phyloP scores from a whole-genome alignment of 2,888 invertebrate genomes.

The Eristalinus aeneus region DNA sequence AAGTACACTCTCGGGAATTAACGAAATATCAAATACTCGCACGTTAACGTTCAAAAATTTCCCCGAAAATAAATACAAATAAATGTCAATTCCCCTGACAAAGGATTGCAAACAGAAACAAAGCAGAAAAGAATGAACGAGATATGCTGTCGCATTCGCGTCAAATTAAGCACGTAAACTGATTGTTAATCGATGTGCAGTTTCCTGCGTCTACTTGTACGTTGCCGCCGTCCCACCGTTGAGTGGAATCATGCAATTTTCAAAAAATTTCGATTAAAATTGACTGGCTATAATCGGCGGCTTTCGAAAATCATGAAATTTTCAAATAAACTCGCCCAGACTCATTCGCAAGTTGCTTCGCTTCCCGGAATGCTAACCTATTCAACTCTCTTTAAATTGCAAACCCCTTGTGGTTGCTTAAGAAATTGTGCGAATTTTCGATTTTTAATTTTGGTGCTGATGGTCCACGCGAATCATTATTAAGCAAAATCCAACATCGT shows the following conservation, averaged over 20 bases:
- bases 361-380: too few species aligned
- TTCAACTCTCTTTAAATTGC: too few species aligned
- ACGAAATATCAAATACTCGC: not conserved
- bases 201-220: not conserved
- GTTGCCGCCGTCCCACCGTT: not conserved
- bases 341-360: too few species aligned
- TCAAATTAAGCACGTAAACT: slow-evolving; percentile 41
- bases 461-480: not conserved
- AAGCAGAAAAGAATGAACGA: not conserved
- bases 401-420: too few species aligned
- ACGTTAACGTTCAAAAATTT: not conserved
- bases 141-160: not conserved
- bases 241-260: too few species aligned
- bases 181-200: slow-evolving; percentile 21
- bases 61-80: not conserved
- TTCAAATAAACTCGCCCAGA: too few species aligned
- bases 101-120: not conserved
- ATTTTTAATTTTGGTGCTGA: too few species aligned
- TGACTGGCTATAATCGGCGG: too few species aligned
- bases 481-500: not conserved
- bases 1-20: not conserved
- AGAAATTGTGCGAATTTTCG: too few species aligned
- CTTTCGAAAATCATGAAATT: too few species aligned
- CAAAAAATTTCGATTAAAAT: too few species aligned
- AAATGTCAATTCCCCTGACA: not conserved